Percentiles rank a stretch among this genome's conserved stretches.
Evolutionary conservation across 2,797 vertebrate genomes (phyloP).

Genomic region (Megalops cyprinoides): DNA sequence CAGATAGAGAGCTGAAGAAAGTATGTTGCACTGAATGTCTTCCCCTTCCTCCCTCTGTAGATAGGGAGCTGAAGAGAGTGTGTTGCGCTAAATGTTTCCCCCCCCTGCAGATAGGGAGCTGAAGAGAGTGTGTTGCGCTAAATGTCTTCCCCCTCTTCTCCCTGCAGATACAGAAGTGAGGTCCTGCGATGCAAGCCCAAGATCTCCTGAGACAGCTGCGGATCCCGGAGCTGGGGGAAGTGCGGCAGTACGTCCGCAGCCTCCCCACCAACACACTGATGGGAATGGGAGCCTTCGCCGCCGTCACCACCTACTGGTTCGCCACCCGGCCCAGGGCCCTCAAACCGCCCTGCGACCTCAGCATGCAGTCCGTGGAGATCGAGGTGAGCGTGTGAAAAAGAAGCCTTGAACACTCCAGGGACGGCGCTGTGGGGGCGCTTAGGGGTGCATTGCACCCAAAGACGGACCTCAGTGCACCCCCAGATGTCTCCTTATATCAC

Average conservation of each 20-base stretch:
- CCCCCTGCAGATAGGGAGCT: too few species aligned
- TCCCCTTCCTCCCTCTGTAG: neutral
- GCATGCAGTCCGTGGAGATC: conserved; percentile 88
- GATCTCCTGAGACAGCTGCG: conserved; percentile 89
- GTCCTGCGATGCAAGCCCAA: conserved; percentile 81
- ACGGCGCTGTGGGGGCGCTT: too few species aligned
- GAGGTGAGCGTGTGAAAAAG: conserved; percentile 66
- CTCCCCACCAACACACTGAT: conserved; percentile 89
- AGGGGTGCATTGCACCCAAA: too few species aligned
- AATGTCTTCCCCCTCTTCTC: neutral
- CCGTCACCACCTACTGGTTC: conserved; percentile 94
- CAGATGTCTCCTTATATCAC: too few species aligned
- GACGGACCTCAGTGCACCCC: too few species aligned
- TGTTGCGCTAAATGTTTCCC: conserved; percentile 4
- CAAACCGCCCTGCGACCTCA: conserved; percentile 87
- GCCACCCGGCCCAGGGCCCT: conserved; percentile 88
- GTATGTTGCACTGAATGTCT: neutral
- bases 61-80: conserved; percentile 23
- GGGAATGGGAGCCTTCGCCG: conserved; percentile 92
- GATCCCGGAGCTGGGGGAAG: conserved; percentile 88
- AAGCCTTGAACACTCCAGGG: neutral
- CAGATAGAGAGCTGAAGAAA: conserved; percentile 40
- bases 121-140: neutral
- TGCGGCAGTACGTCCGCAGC: conserved; percentile 86
- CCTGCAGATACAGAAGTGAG: conserved; percentile 10